These are phyloP conservation scores for Hylyphantes graminicola DNA, from an alignment of 1,140 invertebrate genomes.

Conservation along the genomic window DNA sequence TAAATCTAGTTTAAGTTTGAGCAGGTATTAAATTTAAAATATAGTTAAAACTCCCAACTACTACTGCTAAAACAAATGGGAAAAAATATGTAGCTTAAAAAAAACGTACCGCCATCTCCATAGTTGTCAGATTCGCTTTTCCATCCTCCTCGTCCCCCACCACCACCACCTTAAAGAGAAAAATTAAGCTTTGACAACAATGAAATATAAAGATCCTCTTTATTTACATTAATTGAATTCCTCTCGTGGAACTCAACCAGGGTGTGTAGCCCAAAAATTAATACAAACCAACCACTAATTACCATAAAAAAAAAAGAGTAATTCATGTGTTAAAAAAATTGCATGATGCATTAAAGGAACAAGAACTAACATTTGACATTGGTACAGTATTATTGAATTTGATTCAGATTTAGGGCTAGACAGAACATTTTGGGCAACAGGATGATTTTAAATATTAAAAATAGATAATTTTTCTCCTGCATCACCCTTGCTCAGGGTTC, in stretches of 20 bases:
- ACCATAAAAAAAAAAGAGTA: background rate
- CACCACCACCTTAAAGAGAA: background rate
- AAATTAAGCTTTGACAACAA: too few relatives aligned
- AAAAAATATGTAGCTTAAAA: background rate
- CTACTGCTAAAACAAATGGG: background rate
- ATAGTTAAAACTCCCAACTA: background rate
- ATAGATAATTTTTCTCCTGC: too few relatives aligned
- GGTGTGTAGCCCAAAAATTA: background rate
- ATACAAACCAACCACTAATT: background rate
- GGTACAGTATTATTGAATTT: too few relatives aligned
- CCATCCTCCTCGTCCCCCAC: slow-evolving; percentile 38
- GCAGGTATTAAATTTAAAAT: background rate
- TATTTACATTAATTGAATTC: background rate
- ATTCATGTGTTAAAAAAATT: background rate
- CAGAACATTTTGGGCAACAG: too few relatives aligned
- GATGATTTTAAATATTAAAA: too few relatives aligned
- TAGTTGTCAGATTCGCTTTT: slow-evolving; percentile 16
- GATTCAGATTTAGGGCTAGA: too few relatives aligned
- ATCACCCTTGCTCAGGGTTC: too few relatives aligned
- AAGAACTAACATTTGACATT: too few relatives aligned
- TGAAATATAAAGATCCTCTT: too few relatives aligned
- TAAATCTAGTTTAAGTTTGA: background rate
- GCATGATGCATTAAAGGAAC: too few relatives aligned
- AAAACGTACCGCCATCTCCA: slow-evolving; percentile 6
- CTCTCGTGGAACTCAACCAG: background rate